These are phyloP conservation scores for Agapornis roseicollis DNA, from an alignment of 2,113 vertebrate species.

Conservation along the genomic window DNA sequence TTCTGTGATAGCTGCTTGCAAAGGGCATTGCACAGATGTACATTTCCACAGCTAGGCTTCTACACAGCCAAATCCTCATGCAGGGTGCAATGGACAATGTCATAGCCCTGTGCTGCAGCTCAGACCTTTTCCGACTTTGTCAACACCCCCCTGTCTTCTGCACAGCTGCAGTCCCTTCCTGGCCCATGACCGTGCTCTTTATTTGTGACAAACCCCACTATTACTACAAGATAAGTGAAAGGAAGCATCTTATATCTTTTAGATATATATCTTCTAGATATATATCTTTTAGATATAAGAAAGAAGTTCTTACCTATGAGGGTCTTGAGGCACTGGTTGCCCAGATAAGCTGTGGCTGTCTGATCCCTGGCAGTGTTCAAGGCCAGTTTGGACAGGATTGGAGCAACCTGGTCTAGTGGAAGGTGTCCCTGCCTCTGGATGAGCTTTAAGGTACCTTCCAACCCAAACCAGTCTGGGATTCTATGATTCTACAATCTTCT, in stretches of 20 bases:
- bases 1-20: not conserved
- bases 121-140: not conserved
- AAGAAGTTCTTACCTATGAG: not conserved
- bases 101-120: accelerated
- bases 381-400: not conserved
- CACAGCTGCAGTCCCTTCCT: not conserved
- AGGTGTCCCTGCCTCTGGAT: not conserved
- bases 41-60: not conserved
- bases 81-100: not conserved
- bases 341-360: not conserved
- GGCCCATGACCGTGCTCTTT: not conserved
- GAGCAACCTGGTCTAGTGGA: not conserved
- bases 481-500: not conserved
- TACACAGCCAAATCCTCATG: not conserved
- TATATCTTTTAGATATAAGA: not conserved
- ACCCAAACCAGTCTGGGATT: not conserved
- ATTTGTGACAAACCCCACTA: not conserved
- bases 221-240: not conserved
- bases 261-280: too few species aligned
- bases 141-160: not conserved
- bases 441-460: not conserved
- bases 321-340: not conserved
- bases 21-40: not conserved
- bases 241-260: not conserved
- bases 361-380: not conserved